Evolutionary conservation across 2,113 vertebrate genomes (phyloP), one percentile per base, ranked within the genome.

Genomic region (Nycticorax nycticorax): DNA sequence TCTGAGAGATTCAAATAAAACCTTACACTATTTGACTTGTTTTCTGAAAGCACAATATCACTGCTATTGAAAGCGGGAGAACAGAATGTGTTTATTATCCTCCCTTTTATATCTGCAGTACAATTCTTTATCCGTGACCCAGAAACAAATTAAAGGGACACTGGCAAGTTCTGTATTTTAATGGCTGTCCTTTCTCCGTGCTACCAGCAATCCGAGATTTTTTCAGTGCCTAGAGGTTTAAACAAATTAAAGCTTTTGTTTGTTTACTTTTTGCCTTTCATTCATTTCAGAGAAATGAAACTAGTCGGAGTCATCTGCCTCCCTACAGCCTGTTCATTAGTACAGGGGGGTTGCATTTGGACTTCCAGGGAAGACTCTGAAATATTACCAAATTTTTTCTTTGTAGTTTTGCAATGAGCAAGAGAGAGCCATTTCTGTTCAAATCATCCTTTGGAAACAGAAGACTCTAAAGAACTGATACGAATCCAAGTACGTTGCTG

Each of bases 101-200:
- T 68, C 22, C 85, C 95, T 85, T 77, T 84, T 84, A 16, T 30
- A 81, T 63, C 88, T 72, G 80, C 83, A 75, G 83, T 9, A 81
- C 90, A 92, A 86, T 91, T 75, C 92, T 92, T 75, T 79, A 83
- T 47, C 92, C 77, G 67, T 92, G 96, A 95, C 88, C 92, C 90
- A 95, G 82, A 97, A 95, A 90, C 78, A 90, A 94, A 93, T 83
- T 55, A 85, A 92, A 93, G 84, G 76, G 64, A 71, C 52, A 21
- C 91, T 84, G 95, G 86, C 96, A 93, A 84, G 76, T 67, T 78
- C 73, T 35, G 23, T 91, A 93, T 93, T 91, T 88, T 89, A 96
- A 92, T 92, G 88, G 85, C 17, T 3, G 6, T 69, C 82, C 95
- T 57, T 82, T 30, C 85, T 75, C 82, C 26, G 57, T 43, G 75